Evolutionary conservation across 2,888 invertebrate genomes (phyloP).

Genomic region (Pardosa pseudoannulata): DNA sequence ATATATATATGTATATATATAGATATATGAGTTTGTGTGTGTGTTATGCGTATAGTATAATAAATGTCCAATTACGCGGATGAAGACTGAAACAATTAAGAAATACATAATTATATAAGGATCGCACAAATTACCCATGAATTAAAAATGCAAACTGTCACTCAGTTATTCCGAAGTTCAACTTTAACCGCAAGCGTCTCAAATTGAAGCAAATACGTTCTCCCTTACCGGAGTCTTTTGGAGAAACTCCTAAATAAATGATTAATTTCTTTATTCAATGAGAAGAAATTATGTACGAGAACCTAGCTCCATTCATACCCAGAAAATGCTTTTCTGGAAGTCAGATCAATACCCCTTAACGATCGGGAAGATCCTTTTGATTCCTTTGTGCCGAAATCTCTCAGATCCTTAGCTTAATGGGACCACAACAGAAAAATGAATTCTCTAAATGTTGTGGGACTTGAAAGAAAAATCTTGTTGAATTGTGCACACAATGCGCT

Average conservation of each 20-base stretch:
- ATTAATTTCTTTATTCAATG: constrained; percentile 13
- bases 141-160: no score
- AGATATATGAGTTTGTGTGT: no score
- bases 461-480: no score
- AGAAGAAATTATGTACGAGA: constrained; percentile 7
- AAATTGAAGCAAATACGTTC: not conserved
- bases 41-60: no score
- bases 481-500: no score
- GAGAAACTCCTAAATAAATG: constrained; percentile 8
- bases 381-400: not conserved
- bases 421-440: constrained; percentile 1
- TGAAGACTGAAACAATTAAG: no score
- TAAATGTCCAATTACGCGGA: no score
- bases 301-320: not conserved
- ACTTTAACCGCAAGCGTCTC: no score
- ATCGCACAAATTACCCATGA: no score
- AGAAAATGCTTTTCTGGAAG: constrained; percentile 2
- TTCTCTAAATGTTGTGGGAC: not conserved
- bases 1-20: no score
- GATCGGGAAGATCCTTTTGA: not conserved
- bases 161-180: no score
- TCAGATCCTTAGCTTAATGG: not conserved
- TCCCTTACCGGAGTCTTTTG: not conserved
- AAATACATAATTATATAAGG: no score
- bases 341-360: not conserved